phyloP scores from a whole-genome alignment of 2,797 vertebrate genomes.

The Thalassophryne amazonica region DNA sequence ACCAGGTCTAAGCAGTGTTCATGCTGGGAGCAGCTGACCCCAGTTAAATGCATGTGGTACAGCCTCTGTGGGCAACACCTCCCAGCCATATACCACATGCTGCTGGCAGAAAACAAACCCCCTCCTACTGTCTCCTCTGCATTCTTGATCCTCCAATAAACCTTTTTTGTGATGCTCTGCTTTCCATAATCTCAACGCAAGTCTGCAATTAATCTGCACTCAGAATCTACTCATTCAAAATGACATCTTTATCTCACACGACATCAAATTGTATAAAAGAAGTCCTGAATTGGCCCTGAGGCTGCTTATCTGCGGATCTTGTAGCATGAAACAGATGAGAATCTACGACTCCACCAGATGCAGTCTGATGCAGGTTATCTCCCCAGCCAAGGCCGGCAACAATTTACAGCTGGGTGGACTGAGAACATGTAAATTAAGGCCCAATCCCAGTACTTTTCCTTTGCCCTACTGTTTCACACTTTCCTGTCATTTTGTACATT shows the following conservation, averaged over 20 bases:
- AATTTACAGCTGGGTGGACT: no score
- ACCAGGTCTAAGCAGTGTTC: conserved; percentile 1
- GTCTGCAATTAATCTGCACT: not conserved
- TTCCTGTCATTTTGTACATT: no score
- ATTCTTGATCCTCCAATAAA: conserved; percentile 3
- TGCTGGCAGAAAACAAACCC: conserved; percentile 34
- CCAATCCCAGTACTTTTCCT: no score
- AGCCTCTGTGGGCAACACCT: conserved; percentile 58
- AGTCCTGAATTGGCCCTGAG: no score
- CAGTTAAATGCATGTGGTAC: conserved; percentile 47
- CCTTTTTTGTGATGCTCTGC: not conserved
- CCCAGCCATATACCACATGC: conserved; percentile 71
- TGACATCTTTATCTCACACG: not conserved
- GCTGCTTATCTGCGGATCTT: no score
- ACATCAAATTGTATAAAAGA: no score
- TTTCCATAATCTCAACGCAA: not conserved
- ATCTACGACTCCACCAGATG: no score
- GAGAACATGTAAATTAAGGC: no score
- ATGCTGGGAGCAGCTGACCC: conserved; percentile 40
- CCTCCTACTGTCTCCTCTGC: not conserved
- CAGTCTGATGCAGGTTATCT: no score
- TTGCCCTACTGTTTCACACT: no score
- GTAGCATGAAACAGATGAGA: no score
- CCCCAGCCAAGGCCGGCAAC: no score
- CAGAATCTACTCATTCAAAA: not conserved